A percentile compares a stretch with the other conserved stretches of the same genome.
Evolutionary conservation across 1,140 invertebrate genomes (phyloP).

Genomic region (Tenebrio molitor): DNA sequence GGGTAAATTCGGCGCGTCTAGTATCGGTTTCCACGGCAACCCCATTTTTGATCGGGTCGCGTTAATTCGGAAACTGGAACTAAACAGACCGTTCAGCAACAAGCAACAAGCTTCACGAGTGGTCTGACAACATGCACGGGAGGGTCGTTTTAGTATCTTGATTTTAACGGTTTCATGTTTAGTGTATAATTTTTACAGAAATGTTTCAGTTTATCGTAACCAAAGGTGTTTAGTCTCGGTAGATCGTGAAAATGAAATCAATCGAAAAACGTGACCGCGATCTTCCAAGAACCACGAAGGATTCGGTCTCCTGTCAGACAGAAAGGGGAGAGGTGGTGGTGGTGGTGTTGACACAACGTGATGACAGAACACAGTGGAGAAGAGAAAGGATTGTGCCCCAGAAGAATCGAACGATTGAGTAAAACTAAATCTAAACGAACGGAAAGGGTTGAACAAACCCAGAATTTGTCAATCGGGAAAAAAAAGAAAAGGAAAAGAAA

Average conservation of each 20-base stretch:
- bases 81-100: constrained; percentile 5
- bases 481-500: no score
- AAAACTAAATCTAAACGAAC: constrained; percentile 47
- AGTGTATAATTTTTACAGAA: constrained; percentile 55
- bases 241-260: constrained; percentile 32
- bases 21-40: background rate
- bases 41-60: background rate
- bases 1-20: constrained; percentile 9
- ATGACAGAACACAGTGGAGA: background rate
- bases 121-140: constrained; percentile 44
- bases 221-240: constrained; percentile 49
- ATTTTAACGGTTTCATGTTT: constrained; percentile 58
- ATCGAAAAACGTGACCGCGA: constrained; percentile 22
- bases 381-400: constrained; percentile 25
- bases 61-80: constrained; percentile 8
- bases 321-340: background rate
- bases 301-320: constrained; percentile 15
- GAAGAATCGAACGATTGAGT: constrained; percentile 23
- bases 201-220: constrained; percentile 54
- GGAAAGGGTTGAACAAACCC: constrained; percentile 5
- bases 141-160: constrained; percentile 53
- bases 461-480: no score
- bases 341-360: background rate
- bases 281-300: constrained; percentile 14
- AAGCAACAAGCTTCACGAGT: constrained; percentile 40